These are phyloP conservation scores for Chamaetylas fuelleborni DNA, from an alignment of 2,113 vertebrate species.

Conservation along the genomic window DNA sequence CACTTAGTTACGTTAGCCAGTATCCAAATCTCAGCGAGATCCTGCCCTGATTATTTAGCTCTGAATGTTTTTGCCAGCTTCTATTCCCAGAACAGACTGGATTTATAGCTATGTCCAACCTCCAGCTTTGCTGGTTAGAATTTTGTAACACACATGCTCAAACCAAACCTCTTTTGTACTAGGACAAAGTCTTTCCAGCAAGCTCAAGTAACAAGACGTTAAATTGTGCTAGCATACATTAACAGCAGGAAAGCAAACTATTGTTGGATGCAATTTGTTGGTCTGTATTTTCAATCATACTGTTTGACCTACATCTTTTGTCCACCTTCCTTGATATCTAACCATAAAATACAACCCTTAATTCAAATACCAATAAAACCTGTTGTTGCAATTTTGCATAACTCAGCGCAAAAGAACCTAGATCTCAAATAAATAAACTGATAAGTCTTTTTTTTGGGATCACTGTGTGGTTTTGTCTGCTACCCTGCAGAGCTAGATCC, in stretches of 20 bases:
- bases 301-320: conserved; percentile 13
- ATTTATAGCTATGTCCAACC: conserved; percentile 32
- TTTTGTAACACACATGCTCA: not conserved
- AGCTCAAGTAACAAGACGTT: conserved; percentile 16
- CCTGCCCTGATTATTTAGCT: conserved; percentile 30
- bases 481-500: not conserved
- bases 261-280: conserved; percentile 7
- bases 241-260: conserved; percentile 18
- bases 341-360: not conserved
- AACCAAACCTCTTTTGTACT: not conserved
- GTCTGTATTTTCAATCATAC: conserved; percentile 33
- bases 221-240: not conserved
- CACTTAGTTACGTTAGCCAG: not conserved
- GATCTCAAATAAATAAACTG: conserved; percentile 22
- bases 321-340: not conserved
- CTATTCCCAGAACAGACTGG: conserved; percentile 43
- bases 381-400: not conserved
- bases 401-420: not conserved
- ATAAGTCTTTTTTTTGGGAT: not conserved
- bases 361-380: not conserved
- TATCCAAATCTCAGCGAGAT: conserved; percentile 30
- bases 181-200: conserved; percentile 18
- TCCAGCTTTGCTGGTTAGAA: conserved; percentile 5
- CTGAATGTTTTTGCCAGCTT: conserved; percentile 59
- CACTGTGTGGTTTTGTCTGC: not conserved